Conservation (phyloP, 2,888 invertebrate genomes). For the Colostygia pectinataria region DNA sequence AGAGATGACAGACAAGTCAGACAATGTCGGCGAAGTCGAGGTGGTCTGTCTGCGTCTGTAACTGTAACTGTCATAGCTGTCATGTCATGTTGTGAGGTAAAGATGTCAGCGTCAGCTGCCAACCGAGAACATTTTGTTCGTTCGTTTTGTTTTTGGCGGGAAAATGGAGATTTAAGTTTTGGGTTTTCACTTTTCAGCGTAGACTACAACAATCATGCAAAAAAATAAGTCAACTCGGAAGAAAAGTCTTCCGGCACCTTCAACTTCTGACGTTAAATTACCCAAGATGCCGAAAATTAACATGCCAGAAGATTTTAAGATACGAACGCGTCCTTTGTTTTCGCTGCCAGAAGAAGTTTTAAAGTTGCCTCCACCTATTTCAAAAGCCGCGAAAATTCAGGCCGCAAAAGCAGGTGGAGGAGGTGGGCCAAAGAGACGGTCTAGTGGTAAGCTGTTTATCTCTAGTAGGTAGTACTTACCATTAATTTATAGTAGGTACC, state of each 20-base stretch:
- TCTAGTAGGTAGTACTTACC: too few species aligned
- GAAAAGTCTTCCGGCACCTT: slow-evolving; percentile 65
- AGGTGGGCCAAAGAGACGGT: slow-evolving; percentile 48
- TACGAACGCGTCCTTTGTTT: slow-evolving; percentile 82
- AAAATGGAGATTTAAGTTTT: neutral
- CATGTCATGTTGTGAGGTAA: neutral
- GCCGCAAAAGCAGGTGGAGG: slow-evolving; percentile 46
- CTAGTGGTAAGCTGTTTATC: slow-evolving; percentile 55
- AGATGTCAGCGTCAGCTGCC: neutral
- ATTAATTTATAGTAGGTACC: slow-evolving; percentile 1
- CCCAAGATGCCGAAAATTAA: slow-evolving; percentile 80
- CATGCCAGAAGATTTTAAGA: slow-evolving; percentile 82
- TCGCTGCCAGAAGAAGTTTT: slow-evolving; percentile 85
- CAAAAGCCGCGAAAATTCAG: slow-evolving; percentile 59
- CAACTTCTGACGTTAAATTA: slow-evolving; percentile 75
- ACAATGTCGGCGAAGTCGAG: too few species aligned
- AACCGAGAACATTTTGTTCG: too few species aligned
- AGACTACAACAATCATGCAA: slow-evolving; percentile 47
- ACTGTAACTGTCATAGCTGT: neutral
- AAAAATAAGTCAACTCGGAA: slow-evolving; percentile 62
- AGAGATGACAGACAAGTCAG: too few species aligned
- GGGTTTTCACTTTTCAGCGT: neutral
- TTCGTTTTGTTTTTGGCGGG: neutral
- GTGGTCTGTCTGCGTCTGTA: too few species aligned
- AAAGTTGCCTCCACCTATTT: slow-evolving; percentile 67